Evolutionary conservation across 1,140 invertebrate genomes (phyloP).

Genomic region (Drosophila quadrilineata): DNA sequence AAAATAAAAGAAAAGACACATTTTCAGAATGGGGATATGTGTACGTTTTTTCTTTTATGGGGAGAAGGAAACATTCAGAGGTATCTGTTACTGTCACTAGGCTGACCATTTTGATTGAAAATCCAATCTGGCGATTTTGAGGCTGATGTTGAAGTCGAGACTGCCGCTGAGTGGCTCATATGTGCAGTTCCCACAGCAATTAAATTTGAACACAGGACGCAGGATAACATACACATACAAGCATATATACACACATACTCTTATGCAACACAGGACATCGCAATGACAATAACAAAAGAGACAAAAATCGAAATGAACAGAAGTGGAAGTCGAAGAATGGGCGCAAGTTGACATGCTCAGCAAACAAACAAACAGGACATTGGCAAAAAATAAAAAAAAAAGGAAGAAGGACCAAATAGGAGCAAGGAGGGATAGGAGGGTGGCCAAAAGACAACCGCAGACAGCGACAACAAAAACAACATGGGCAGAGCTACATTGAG

Average conservation of each 20-base stretch:
- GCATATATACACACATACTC: no score
- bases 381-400: conserved; percentile 50
- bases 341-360: conserved; percentile 67
- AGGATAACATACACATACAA: conserved; percentile 63
- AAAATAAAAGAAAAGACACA: not conserved
- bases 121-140: conserved; percentile 66
- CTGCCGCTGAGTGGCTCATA: conserved; percentile 63
- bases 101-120: conserved; percentile 73
- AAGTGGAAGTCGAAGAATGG: not conserved
- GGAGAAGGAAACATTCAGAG: not conserved
- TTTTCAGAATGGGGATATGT: not conserved
- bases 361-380: conserved; percentile 68
- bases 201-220: conserved; percentile 69
- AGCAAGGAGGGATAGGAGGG: no score
- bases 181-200: conserved; percentile 76
- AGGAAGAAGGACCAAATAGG: no score
- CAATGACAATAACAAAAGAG: conserved; percentile 15
- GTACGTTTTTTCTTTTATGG: no score
- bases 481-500: conserved; percentile 14
- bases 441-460: conserved; percentile 73
- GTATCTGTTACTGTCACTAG: conserved; percentile 12
- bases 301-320: not conserved
- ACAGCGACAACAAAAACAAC: conserved; percentile 21
- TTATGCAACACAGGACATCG: conserved; percentile 21
- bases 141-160: no score